Evolutionary conservation across 2,797 vertebrate species (phyloP), one percentile per base, ranked within the genome.

Genomic region (Enteromius viviparus): DNA sequence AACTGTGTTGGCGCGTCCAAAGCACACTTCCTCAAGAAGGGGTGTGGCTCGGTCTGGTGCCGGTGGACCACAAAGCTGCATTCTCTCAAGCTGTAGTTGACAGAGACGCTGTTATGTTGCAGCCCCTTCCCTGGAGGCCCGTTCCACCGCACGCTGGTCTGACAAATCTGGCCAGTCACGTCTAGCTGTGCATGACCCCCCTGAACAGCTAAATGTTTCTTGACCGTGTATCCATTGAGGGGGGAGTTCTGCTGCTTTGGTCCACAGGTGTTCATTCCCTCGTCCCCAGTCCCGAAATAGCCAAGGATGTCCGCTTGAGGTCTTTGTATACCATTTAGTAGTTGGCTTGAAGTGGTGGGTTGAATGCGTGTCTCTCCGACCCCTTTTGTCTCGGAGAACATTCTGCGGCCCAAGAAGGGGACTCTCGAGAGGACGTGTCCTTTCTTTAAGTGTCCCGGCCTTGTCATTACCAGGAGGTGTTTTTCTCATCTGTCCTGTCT

Each of bases 371-470:
- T 91, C 85, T 92, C 91, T 87, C 89, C 88, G 6, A 90, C 86
- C 34, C 81, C 83, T 86, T 90, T 90, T 85, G 91, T 91, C 90
- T 94, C 92, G 74, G 93, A 92, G 88, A 94, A 93, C 94, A 94
- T 94, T 91, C 90, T 86, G 84, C 82, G 80, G 87, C 81, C 82
- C 88, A 91, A 89, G 86, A 90, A 75, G 80, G 91, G 84, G 45
- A 91, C 84, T 91, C 89, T 90, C 74, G 88, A 88, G 85, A 85
- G 79, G 37, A 84, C 32, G 81, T 82, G 83, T 88, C 89, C 84
- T 90, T 87, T 87, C 90, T 88, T 91, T 89, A 87, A 88, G 88
- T 88, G 90, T 84, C 88, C 89, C 84, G 85, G 83, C 87, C 89
- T 90, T 87, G 14, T 90, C 91, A 91, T 91, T 82, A 91, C 90